Conservation (phyloP, 2,113 vertebrate genomes). For the Catharus bicknelli region DNA sequence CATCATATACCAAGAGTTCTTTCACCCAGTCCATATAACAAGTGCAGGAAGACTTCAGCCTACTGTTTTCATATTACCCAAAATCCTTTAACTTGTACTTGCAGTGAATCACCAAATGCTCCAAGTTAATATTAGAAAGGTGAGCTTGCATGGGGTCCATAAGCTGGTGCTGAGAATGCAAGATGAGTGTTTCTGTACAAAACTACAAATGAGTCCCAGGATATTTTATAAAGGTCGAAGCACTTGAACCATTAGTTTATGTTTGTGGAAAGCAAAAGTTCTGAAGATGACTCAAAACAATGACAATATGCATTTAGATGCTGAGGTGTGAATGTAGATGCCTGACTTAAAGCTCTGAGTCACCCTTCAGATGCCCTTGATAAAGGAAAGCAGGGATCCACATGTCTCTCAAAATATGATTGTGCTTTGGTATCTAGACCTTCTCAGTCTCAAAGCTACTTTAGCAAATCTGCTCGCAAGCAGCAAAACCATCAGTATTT, state of each 20-base stretch:
- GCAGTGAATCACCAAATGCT: background rate
- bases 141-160: background rate
- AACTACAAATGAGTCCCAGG: background rate
- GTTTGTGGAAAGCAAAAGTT: background rate
- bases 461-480: background rate
- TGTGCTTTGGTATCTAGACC: background rate
- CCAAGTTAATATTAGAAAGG: background rate
- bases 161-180: background rate
- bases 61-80: background rate
- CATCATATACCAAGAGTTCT: background rate
- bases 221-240: background rate
- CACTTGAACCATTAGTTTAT: background rate
- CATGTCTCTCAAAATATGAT: background rate
- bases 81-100: background rate
- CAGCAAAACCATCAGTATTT: background rate
- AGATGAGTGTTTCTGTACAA: background rate
- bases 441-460: background rate
- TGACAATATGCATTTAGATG: background rate
- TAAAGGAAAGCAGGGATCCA: background rate
- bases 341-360: background rate
- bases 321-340: background rate
- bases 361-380: background rate
- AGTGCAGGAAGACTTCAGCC: background rate
- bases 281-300: background rate
- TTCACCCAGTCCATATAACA: background rate